Evolutionary conservation across 1,140 invertebrate species (phyloP), one percentile per base, ranked within the genome.

Genomic region (Hesperophylax magnus): DNA sequence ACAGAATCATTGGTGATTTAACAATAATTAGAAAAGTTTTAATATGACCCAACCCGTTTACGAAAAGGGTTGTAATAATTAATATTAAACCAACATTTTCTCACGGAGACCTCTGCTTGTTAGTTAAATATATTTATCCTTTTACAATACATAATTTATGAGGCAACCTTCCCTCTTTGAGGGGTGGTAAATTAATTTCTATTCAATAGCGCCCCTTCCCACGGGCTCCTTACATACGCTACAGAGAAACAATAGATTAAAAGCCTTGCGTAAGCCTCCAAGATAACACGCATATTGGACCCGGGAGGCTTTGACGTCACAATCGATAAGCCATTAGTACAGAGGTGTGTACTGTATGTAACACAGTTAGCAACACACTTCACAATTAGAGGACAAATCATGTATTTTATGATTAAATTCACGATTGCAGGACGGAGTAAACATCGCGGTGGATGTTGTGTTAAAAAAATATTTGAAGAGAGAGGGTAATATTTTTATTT

Each of bases 181-280:
- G 34, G 34, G 39, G 65, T 7, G 7, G 67, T 52, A 20, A 47
- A 47, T 39, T 18, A 71, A 71, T 71, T 47, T 71, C 34, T 52
- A 65, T 65, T 65, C 61, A 65, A 22, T 65, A 31, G 61, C 61
- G 0, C 39, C 67, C 39, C 39, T 8, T 47, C 39, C 39, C 34
- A 9, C 39, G 11, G 11, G 39, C 39, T 47, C 39, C 34, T 24
- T 18, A 71, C 67, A 71, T 52, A 47, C 67, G 67, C 39, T 71
- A 47, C 17, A 71, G 22, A 31, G 67, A 71, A 71, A 71, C 67
- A 71, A 71, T 71, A 71, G 67, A 71, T 71, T 71, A 47, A 67
- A 52, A 71, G 63, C 67, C 67, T 71, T 39, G 27, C 31, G 31
- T 71, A 71, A 71, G 67, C 34, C 20, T 52, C 67, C 31, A 20